phyloP scores from a whole-genome alignment of 2,888 invertebrate species.

The Trichopria drosophilae region DNA sequence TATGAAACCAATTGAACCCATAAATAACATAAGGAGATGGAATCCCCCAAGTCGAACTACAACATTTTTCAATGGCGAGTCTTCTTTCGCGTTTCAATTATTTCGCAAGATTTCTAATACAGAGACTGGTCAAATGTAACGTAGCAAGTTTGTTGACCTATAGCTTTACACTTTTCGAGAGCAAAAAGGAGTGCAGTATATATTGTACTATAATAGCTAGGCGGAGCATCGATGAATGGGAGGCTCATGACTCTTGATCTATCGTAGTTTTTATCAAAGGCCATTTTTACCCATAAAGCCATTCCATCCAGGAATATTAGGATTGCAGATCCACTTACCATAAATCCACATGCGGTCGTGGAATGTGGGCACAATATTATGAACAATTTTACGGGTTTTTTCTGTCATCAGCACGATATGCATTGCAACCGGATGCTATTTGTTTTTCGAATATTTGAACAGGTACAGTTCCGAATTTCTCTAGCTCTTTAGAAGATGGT shows the following conservation, averaged over 20 bases:
- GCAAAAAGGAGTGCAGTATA: slow-evolving; percentile 38
- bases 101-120: background rate
- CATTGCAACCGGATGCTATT: slow-evolving; percentile 38
- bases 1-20: slow-evolving; percentile 50
- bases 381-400: too few relatives aligned
- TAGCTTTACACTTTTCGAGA: slow-evolving; percentile 34
- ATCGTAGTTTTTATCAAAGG: slow-evolving; percentile 18
- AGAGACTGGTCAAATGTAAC: slow-evolving; percentile 34
- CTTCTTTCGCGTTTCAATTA: background rate
- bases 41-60: slow-evolving; percentile 37
- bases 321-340: background rate
- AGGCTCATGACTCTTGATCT: slow-evolving; percentile 33
- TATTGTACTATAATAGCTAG: slow-evolving; percentile 43
- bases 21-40: slow-evolving; percentile 47
- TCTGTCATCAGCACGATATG: background rate
- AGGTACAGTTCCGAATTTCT: too few relatives aligned
- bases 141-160: slow-evolving; percentile 31
- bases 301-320: background rate
- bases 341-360: too few relatives aligned
- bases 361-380: too few relatives aligned
- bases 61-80: too few relatives aligned
- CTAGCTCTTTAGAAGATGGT: too few relatives aligned
- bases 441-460: slow-evolving; percentile 33
- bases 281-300: background rate
- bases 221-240: slow-evolving; percentile 28